Evolutionary conservation across 2,797 vertebrate species (phyloP).

Genomic region (Rhinoraja longicauda): DNA sequence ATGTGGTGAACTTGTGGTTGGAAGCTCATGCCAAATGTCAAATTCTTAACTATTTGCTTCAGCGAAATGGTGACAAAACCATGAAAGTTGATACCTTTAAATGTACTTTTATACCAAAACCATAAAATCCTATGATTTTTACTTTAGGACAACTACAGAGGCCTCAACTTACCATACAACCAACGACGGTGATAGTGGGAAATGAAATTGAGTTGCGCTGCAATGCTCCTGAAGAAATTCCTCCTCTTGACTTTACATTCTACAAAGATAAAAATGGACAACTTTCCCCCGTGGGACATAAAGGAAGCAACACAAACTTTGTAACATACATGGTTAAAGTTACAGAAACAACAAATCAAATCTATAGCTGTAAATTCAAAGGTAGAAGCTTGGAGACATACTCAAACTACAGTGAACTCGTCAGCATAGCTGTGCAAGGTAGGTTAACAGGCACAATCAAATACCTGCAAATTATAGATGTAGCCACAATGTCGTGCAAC

Average conservation of each 20-base stretch:
- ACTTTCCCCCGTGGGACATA: background rate
- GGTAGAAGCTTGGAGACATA: fast-evolving
- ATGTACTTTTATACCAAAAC: too few relatives aligned
- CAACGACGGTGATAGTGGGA: background rate
- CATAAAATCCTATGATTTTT: background rate
- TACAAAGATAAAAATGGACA: background rate
- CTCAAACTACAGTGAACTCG: background rate
- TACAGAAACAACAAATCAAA: background rate
- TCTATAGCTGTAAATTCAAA: background rate
- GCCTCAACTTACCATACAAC: background rate
- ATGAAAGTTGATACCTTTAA: too few relatives aligned
- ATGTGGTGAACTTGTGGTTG: too few relatives aligned
- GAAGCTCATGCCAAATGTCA: too few relatives aligned
- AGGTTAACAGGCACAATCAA: background rate
- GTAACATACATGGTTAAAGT: background rate
- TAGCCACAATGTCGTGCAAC: too few relatives aligned
- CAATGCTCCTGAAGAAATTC: background rate
- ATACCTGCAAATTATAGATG: background rate
- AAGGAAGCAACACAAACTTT: background rate
- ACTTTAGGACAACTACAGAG: background rate
- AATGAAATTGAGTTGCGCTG: background rate
- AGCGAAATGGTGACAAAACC: background rate
- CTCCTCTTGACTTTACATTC: conserved; percentile 15
- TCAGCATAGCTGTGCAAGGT: background rate
- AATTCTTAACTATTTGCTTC: background rate